These are phyloP conservation scores for Andrena bucephala DNA, from an alignment of 2,888 invertebrate species.

Conservation along the genomic window DNA sequence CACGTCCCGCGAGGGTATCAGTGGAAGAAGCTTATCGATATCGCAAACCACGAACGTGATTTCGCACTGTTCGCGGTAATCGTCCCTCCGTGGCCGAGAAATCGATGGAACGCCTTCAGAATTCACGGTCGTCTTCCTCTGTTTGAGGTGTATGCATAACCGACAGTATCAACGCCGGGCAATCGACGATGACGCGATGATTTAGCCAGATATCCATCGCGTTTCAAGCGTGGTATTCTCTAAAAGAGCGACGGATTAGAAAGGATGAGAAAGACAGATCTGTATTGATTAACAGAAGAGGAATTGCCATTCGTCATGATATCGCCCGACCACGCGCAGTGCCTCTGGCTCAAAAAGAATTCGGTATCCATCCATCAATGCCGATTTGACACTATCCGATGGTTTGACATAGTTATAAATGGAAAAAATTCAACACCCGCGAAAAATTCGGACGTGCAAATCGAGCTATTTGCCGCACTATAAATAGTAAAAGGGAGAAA, in stretches of 20 bases:
- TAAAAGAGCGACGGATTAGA: not conserved
- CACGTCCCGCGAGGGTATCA: conserved; percentile 23
- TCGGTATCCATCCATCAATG: conserved; percentile 9
- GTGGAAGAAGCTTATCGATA: conserved; percentile 31
- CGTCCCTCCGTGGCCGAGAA: conserved; percentile 2
- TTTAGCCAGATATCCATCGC: not conserved
- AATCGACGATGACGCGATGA: not conserved
- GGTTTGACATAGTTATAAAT: not conserved
- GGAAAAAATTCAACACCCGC: conserved; percentile 3
- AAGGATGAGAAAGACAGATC: not conserved
- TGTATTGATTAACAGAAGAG: not conserved
- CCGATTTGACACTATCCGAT: not conserved
- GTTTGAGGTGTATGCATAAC: not conserved
- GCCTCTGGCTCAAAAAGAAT: not conserved
- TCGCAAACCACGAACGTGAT: conserved; percentile 33
- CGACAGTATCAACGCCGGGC: conserved; percentile 6
- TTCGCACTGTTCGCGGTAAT: conserved; percentile 37
- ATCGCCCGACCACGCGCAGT: not conserved
- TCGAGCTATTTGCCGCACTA: not conserved
- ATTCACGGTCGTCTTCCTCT: not conserved
- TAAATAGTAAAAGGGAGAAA: not conserved
- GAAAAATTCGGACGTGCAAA: not conserved
- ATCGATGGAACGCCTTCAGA: conserved; percentile 41
- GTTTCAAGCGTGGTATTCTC: not conserved
- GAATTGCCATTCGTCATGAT: conserved; percentile 24